Evolutionary conservation across 1,140 invertebrate genomes (phyloP).

Genomic region (Atta cephalotes): DNA sequence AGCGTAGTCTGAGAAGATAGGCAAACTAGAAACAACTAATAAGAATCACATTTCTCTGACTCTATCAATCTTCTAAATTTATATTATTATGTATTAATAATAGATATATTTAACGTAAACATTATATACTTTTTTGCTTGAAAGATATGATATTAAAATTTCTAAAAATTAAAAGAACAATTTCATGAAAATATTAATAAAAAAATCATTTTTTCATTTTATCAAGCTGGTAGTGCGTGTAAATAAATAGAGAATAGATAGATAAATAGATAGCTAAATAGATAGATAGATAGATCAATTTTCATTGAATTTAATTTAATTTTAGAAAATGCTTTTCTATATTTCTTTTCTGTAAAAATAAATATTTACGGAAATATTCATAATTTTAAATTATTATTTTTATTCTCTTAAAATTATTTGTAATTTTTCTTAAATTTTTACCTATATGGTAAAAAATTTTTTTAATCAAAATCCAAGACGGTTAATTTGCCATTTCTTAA

Average conservation of each 20-base stretch:
- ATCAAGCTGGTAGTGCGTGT: not conserved
- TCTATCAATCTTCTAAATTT: slow-evolving; percentile 1
- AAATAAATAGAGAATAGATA: no score
- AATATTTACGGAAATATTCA: not conserved
- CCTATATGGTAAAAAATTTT: not conserved
- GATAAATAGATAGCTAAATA: no score
- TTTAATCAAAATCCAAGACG: no score
- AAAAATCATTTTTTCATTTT: no score
- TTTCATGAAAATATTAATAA: not conserved
- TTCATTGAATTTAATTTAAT: no score
- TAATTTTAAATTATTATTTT: not conserved
- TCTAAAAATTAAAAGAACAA: not conserved
- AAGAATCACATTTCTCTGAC: slow-evolving; percentile 10
- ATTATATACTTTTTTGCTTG: not conserved
- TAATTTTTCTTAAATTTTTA: not conserved
- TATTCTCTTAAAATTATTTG: not conserved
- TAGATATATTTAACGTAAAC: not conserved
- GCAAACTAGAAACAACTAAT: not conserved
- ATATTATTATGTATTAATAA: not conserved
- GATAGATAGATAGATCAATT: no score
- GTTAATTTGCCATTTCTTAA: not conserved
- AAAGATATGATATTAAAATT: not conserved
- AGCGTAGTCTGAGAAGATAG: no score
- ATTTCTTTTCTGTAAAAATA: not conserved
- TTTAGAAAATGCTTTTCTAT: not conserved